Conservation (phyloP, 2,888 invertebrate species). For the Sphaeridia pumilis region DNA sequence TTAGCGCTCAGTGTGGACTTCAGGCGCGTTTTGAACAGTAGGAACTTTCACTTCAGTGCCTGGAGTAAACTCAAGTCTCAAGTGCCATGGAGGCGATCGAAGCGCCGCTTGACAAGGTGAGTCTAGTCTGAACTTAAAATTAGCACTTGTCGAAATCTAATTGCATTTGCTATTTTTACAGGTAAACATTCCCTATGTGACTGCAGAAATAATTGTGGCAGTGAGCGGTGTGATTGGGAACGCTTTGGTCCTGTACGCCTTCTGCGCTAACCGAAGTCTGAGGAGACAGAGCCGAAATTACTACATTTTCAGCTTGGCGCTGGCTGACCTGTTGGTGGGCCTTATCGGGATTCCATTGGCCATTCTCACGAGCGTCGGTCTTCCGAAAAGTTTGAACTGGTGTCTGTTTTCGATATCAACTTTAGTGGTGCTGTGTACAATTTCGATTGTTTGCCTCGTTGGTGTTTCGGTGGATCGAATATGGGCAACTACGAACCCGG, state of each 20-base stretch:
- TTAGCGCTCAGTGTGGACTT: no score
- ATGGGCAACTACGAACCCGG: slow-evolving; percentile 81
- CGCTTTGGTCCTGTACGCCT: slow-evolving; percentile 71
- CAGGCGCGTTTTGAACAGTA: no score
- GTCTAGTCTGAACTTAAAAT: no score
- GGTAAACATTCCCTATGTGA: slow-evolving; percentile 48
- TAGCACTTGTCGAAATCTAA: no score
- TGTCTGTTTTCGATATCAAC: slow-evolving; percentile 76
- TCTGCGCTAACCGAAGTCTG: slow-evolving; percentile 60
- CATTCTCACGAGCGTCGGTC: slow-evolving; percentile 59
- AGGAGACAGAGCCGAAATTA: slow-evolving; percentile 73
- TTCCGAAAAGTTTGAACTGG: slow-evolving; percentile 65
- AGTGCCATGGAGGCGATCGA: no score
- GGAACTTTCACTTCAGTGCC: no score
- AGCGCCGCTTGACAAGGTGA: no score
- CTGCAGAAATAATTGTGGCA: slow-evolving; percentile 68
- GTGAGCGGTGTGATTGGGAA: slow-evolving; percentile 70
- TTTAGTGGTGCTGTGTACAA: slow-evolving; percentile 74
- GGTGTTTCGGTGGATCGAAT: slow-evolving; percentile 83
- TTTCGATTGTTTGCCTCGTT: slow-evolving; percentile 79
- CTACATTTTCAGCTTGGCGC: slow-evolving; percentile 77
- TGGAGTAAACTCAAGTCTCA: no score
- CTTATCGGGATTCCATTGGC: slow-evolving; percentile 61
- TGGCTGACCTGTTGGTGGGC: slow-evolving; percentile 78
- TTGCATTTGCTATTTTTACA: no score